Base-by-base conservation (phyloP, 2,888 invertebrate genomes). In the Chrysolina oricalcia region DNA sequence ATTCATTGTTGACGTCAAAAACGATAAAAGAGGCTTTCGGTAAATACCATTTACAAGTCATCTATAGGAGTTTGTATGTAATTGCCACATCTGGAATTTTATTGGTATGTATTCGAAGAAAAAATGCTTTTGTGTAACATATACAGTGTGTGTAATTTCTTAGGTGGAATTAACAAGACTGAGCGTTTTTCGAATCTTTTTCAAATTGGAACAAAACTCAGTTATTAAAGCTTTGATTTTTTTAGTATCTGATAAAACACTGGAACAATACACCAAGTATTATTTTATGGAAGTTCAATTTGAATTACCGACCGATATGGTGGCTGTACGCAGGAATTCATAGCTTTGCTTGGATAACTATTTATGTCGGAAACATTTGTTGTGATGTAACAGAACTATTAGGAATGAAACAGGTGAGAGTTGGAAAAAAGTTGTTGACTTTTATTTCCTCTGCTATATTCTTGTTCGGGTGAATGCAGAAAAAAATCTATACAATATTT, bases 321-420 rank as follows among this genome's bases (percentile, higher is more conserved):
- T 90, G 90, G 86, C 75, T 88, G 0, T 91, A 91, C 83, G 84
- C 88, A 9, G 80, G 88, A 8, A 81, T 90, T 17, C 93, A 93
- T 82, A 81, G 86, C 0, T 78, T 90, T 41, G 90, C 90, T 13
- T 93, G 93, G 93, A 84, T 89, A 27, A 84, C 92, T 5, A 91
- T 93, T 75, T 92, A 91, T 81, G 90, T 91, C 23, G 93, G 92
- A 10, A 91, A 91, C 80, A 87, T 92, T 62, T 91, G 92, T 82
- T 91, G 92, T 90, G 93, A 93, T 83, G 88, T 92, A 23, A 89
- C 91, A 0, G 93, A 93, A 83, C 84, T 93, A 4, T 81, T 91
- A 35, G 93, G 93, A 4, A 84, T 93, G 6, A 93, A 92, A 83
- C 93, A 93, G 86, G 90, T 89, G 82, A 68, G 63, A 48, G 35